phyloP scores from a whole-genome alignment of 2,888 invertebrate genomes.

The Acanthococcus lagerstroemiae region DNA sequence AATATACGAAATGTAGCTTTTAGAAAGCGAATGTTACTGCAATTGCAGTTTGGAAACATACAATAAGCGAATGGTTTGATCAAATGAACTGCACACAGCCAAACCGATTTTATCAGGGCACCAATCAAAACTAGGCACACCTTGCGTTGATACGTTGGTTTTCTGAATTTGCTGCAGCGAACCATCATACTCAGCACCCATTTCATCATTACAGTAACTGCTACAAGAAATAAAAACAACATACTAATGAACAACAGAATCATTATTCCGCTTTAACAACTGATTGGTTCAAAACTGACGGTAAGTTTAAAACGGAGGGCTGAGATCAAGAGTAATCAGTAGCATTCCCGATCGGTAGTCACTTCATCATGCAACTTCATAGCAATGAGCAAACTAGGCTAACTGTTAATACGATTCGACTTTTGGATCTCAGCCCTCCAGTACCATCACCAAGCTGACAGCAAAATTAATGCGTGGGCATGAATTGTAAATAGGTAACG shows the following conservation, averaged over 20 bases:
- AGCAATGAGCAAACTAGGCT: too few relatives aligned
- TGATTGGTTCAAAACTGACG: neutral
- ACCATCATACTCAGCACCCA: neutral
- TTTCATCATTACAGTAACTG: conserved; percentile 1
- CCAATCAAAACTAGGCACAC: conserved; percentile 84
- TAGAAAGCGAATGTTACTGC: conserved; percentile 47
- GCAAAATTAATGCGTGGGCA: too few relatives aligned
- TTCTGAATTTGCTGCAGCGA: conserved; percentile 59
- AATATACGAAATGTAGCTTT: too few relatives aligned
- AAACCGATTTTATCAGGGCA: conserved; percentile 80
- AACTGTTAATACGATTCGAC: too few relatives aligned
- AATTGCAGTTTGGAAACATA: conserved; percentile 80
- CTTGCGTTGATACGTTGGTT: conserved; percentile 74
- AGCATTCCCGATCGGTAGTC: too few relatives aligned
- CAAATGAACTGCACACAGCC: conserved; percentile 80
- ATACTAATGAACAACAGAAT: too few relatives aligned
- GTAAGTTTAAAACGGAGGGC: too few relatives aligned
- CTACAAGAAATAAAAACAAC: neutral
- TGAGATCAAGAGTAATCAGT: too few relatives aligned
- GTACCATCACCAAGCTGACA: too few relatives aligned
- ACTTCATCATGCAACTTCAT: too few relatives aligned
- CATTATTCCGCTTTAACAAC: neutral
- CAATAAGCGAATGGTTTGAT: conserved; percentile 76
- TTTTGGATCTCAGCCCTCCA: too few relatives aligned
- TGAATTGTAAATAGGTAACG: too few relatives aligned